Evolutionary conservation across 2,113 vertebrate species (phyloP).

Genomic region (Colinus virginianus): DNA sequence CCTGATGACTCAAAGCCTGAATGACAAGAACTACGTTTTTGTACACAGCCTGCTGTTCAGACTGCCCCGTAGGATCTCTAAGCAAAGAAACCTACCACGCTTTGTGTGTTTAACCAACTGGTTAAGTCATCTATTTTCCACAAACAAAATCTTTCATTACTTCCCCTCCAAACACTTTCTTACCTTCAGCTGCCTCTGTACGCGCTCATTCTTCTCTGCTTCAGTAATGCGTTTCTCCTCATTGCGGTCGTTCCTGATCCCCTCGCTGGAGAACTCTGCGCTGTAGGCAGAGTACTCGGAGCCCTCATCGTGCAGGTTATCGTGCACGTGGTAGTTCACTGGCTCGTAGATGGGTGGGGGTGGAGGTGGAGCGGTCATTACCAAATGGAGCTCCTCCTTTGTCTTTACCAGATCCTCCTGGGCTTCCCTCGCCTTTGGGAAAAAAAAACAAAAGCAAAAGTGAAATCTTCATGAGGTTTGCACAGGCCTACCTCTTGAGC

Average conservation of each 20-base stretch:
- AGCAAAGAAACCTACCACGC: fast-evolving
- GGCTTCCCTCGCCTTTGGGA: slow-evolving; percentile 86
- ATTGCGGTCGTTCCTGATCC: slow-evolving; percentile 86
- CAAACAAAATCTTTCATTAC: background rate
- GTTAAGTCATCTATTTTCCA: background rate
- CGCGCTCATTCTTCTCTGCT: slow-evolving; percentile 92
- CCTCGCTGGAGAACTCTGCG: slow-evolving; percentile 87
- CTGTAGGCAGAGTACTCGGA: slow-evolving; percentile 87
- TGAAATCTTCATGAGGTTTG: background rate
- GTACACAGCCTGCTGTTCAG: background rate
- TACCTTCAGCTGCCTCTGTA: slow-evolving; percentile 93
- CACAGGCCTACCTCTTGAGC: background rate
- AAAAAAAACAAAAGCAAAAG: background rate
- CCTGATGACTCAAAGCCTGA: background rate
- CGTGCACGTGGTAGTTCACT: slow-evolving; percentile 80
- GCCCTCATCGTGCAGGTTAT: slow-evolving; percentile 85
- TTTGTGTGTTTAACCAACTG: background rate
- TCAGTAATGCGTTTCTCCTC: slow-evolving; percentile 93
- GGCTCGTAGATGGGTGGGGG: slow-evolving; percentile 85
- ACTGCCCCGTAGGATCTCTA: background rate
- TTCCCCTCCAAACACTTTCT: background rate
- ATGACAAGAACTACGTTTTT: background rate
- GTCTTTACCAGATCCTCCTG: slow-evolving; percentile 91
- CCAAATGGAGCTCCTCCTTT: slow-evolving; percentile 89
- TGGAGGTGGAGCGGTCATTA: slow-evolving; percentile 83